Percentiles rank a stretch among this genome's conserved stretches.
Evolutionary conservation across 2,797 vertebrate species (phyloP).

Genomic region (Smutsia gigantea): DNA sequence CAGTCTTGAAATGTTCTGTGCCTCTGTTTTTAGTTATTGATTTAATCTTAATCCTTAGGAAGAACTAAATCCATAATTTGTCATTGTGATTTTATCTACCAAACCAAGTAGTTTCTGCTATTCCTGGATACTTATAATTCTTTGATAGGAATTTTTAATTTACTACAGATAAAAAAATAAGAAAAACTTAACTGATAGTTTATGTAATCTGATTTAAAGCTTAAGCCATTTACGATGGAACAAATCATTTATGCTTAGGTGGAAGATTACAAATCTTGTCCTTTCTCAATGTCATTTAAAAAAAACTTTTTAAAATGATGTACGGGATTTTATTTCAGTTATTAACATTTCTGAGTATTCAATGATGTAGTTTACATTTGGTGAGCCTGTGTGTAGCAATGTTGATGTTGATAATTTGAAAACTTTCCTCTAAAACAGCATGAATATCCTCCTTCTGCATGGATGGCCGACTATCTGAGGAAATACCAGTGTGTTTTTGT

Average conservation of each 20-base stretch:
- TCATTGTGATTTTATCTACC: not conserved
- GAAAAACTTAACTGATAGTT: not conserved
- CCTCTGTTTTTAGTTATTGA: not conserved
- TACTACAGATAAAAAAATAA: not conserved
- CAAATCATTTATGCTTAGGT: not conserved
- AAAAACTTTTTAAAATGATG: not conserved
- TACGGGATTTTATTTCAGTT: not conserved
- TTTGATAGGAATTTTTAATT: slow-evolving; percentile 7
- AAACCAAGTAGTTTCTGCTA: not conserved
- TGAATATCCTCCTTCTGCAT: not conserved
- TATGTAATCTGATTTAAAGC: not conserved
- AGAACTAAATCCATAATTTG: not conserved
- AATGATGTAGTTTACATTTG: not conserved
- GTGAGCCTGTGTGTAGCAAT: not conserved
- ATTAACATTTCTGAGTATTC: not conserved
- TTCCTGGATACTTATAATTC: not conserved
- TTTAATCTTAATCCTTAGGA: not conserved
- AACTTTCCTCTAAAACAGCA: not conserved
- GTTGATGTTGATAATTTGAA: not conserved
- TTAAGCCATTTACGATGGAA: not conserved
- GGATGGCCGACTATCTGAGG: rapidly evolving
- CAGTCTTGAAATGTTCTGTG: not conserved
- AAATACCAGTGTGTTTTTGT: not conserved
- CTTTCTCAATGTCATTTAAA: not conserved
- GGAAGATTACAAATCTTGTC: not conserved